Percentiles rank a stretch among this genome's conserved stretches.
Evolutionary conservation across 2,797 vertebrate species (phyloP).

Genomic region (Characodon lateralis): DNA sequence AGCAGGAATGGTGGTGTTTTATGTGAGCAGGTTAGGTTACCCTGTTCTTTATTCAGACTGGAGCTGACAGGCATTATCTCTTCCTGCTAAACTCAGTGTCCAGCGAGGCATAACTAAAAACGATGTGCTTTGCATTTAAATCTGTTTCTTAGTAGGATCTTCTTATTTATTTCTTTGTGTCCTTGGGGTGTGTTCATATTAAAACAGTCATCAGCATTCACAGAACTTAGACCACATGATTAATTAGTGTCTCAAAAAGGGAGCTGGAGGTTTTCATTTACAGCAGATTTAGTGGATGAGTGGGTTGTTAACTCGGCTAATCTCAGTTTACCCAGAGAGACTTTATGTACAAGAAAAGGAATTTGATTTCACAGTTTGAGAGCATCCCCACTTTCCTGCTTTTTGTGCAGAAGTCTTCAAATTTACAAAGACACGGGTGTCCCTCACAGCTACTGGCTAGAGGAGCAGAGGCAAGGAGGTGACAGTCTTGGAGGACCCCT

Average conservation of each 20-base stretch:
- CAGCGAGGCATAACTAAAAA: constrained; percentile 14
- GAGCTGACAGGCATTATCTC: constrained; percentile 52
- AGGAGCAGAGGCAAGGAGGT: constrained; percentile 88
- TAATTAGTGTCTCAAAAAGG: constrained; percentile 1
- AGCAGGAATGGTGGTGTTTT: constrained; percentile 35
- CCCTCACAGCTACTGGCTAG: constrained; percentile 88
- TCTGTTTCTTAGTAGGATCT: constrained; percentile 11
- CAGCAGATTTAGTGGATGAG: constrained; percentile 26
- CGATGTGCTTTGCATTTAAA: constrained; percentile 32
- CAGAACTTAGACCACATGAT: constrained; percentile 7
- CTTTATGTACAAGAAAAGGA: not conserved
- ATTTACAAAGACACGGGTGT: constrained; percentile 89
- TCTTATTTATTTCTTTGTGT: constrained; percentile 7
- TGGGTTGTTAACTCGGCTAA: constrained; percentile 25
- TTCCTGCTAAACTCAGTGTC: constrained; percentile 34
- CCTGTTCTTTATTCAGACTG: constrained; percentile 52
- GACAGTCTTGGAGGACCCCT: constrained; percentile 89
- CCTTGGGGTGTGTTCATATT: not conserved
- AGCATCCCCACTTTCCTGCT: not conserved
- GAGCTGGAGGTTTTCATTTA: constrained; percentile 19
- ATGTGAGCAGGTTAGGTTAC: constrained; percentile 67
- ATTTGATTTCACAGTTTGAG: not conserved
- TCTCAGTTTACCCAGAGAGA: constrained; percentile 13
- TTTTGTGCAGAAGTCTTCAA: constrained; percentile 88
- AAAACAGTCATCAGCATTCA: constrained; percentile 3